Percentiles rank a stretch among this genome's conserved stretches.
phyloP scores from a whole-genome alignment of 2,797 vertebrate species.

The Poeciliopsis paucimaculata region DNA sequence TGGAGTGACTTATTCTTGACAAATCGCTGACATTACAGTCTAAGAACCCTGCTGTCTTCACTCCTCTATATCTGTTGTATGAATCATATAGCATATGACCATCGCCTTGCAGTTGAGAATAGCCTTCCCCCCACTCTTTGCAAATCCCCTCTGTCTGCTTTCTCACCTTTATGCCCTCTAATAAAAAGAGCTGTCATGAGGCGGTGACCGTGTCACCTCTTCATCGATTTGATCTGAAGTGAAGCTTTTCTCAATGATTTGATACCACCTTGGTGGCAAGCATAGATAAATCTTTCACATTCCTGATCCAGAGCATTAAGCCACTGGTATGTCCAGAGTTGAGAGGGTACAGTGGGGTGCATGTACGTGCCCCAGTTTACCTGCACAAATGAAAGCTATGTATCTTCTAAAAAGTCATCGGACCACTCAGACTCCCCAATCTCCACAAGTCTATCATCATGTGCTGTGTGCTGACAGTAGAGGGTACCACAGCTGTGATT shows the following conservation, averaged over 20 bases:
- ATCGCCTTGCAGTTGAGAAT: slow-evolving; percentile 59
- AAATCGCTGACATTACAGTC: slow-evolving; percentile 8
- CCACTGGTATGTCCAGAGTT: background rate
- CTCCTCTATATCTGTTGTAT: slow-evolving; percentile 48
- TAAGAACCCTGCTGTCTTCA: slow-evolving; percentile 18
- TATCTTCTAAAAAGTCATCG: slow-evolving; percentile 11
- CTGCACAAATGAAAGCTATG: background rate
- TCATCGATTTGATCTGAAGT: slow-evolving; percentile 55
- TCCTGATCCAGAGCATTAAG: slow-evolving; percentile 24
- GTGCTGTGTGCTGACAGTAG: slow-evolving; percentile 32
- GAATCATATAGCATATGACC: slow-evolving; percentile 55
- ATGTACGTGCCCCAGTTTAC: background rate
- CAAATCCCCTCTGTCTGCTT: slow-evolving; percentile 45
- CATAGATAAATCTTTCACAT: slow-evolving; percentile 50
- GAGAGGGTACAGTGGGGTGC: background rate
- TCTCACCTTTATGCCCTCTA: slow-evolving; percentile 65
- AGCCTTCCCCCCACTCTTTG: slow-evolving; percentile 28
- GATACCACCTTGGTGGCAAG: slow-evolving; percentile 12
- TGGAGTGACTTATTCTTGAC: background rate
- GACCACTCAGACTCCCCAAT: slow-evolving; percentile 14
- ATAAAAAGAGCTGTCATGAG: slow-evolving; percentile 69
- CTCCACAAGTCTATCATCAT: slow-evolving; percentile 24
- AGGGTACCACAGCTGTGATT: slow-evolving; percentile 51
- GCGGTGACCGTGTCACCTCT: slow-evolving; percentile 56
- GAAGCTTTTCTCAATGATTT: slow-evolving; percentile 60